Evolutionary conservation across 2,888 invertebrate species (phyloP).

Genomic region (Nemotelus pantherinus): DNA sequence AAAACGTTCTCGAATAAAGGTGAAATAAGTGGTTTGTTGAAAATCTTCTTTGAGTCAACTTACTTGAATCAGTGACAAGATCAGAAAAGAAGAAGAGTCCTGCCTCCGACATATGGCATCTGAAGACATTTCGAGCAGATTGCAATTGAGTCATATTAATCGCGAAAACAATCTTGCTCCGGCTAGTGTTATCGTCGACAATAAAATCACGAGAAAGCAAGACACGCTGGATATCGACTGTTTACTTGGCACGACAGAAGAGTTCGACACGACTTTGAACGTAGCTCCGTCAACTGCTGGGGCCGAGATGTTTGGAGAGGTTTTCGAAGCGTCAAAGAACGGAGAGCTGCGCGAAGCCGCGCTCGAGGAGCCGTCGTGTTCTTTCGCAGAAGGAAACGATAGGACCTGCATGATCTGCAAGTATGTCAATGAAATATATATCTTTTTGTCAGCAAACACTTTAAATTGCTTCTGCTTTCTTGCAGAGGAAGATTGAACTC

Average conservation of each 20-base stretch:
- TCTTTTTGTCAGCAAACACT: not conserved
- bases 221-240: not conserved
- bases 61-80: too few relatives aligned
- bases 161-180: constrained; percentile 15
- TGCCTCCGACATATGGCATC: constrained; percentile 56
- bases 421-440: constrained; percentile 64
- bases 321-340: constrained; percentile 56
- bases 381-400: constrained; percentile 65
- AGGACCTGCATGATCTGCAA: constrained; percentile 75
- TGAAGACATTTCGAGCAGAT: constrained; percentile 53
- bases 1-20: not conserved
- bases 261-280: not conserved
- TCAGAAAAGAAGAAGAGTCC: too few relatives aligned
- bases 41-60: too few relatives aligned
- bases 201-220: too few relatives aligned
- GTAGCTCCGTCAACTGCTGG: too few relatives aligned
- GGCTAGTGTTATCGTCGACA: not conserved
- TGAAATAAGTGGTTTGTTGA: not conserved
- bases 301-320: constrained; percentile 57
- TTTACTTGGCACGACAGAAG: not conserved
- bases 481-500: constrained; percentile 77
- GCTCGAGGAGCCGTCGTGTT: constrained; percentile 63
- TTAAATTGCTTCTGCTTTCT: constrained; percentile 48
- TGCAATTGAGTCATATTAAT: constrained; percentile 43
- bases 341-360: constrained; percentile 57